Evolutionary conservation across 2,797 vertebrate genomes (phyloP).

Genomic region (Oreochromis mossambicus): DNA sequence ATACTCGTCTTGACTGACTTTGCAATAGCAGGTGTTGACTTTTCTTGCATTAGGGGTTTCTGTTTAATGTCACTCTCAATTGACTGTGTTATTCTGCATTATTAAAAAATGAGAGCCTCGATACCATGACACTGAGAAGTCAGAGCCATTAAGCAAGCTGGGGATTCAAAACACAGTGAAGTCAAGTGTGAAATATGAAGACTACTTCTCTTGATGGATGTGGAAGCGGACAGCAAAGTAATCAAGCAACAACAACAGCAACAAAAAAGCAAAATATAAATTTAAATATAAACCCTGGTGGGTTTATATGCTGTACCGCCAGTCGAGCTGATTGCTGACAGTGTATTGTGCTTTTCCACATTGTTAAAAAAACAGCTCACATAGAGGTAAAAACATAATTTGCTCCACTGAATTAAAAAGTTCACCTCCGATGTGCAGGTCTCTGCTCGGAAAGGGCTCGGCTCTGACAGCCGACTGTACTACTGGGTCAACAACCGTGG

Average conservation of each 20-base stretch:
- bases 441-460: slow-evolving; percentile 12
- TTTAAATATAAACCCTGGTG: not conserved
- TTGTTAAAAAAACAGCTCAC: not conserved
- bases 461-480: slow-evolving; percentile 7
- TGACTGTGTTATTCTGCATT: not conserved
- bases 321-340: not conserved
- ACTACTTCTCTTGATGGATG: not conserved
- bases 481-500: slow-evolving; percentile 36
- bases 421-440: slow-evolving; percentile 1
- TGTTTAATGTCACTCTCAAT: not conserved
- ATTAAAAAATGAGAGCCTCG: slow-evolving; percentile 3
- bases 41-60: not conserved
- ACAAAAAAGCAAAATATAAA: not conserved
- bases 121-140: slow-evolving; percentile 3
- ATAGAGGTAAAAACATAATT: slow-evolving; percentile 13
- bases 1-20: not conserved
- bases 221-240: not conserved
- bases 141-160: slow-evolving; percentile 8
- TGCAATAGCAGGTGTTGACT: not conserved
- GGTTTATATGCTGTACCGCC: not conserved
- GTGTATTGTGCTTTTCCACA: not conserved
- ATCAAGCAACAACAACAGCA: not conserved
- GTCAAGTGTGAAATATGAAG: slow-evolving; percentile 7
- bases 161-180: not conserved
- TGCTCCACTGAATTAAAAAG: slow-evolving; percentile 29